phyloP scores from a whole-genome alignment of 2,888 invertebrate species.

The Rhingia rostrata region DNA sequence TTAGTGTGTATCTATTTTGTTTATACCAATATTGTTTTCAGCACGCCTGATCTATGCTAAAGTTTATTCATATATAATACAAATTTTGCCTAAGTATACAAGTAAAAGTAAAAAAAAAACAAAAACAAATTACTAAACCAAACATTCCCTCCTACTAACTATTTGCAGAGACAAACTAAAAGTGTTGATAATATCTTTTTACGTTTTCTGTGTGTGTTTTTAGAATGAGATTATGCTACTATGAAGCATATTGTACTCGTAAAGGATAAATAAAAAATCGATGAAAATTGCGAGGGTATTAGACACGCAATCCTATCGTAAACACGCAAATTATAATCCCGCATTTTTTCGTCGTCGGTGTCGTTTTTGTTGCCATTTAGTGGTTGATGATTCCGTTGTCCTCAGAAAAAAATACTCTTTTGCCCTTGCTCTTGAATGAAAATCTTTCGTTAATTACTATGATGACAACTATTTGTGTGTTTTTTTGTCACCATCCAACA shows the following conservation, averaged over 20 bases:
- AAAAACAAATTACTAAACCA: too few relatives aligned
- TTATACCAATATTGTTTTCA: too few relatives aligned
- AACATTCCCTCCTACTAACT: too few relatives aligned
- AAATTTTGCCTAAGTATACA: too few relatives aligned
- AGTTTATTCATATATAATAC: too few relatives aligned
- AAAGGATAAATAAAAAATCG: constrained; percentile 64
- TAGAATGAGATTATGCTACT: constrained; percentile 39
- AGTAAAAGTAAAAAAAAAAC: too few relatives aligned
- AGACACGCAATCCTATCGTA: constrained; percentile 69
- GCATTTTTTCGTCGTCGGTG: constrained; percentile 54
- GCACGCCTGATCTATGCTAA: too few relatives aligned
- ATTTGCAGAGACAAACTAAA: neutral
- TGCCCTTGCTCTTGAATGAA: constrained; percentile 33
- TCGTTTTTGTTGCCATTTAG: constrained; percentile 47
- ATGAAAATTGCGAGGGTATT: constrained; percentile 64
- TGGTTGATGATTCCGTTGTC: constrained; percentile 46
- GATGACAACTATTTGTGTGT: constrained; percentile 20
- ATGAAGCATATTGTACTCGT: constrained; percentile 29
- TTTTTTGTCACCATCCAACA: constrained; percentile 36
- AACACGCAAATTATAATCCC: constrained; percentile 71
- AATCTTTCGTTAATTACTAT: constrained; percentile 28
- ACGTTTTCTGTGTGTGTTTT: constrained; percentile 4
- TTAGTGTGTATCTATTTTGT: too few relatives aligned
- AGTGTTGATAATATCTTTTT: neutral
- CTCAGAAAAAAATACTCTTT: constrained; percentile 5